Evolutionary conservation across 2,113 vertebrate genomes (phyloP), one percentile per base, ranked within the genome.

Genomic region (Nettapus auritus): DNA sequence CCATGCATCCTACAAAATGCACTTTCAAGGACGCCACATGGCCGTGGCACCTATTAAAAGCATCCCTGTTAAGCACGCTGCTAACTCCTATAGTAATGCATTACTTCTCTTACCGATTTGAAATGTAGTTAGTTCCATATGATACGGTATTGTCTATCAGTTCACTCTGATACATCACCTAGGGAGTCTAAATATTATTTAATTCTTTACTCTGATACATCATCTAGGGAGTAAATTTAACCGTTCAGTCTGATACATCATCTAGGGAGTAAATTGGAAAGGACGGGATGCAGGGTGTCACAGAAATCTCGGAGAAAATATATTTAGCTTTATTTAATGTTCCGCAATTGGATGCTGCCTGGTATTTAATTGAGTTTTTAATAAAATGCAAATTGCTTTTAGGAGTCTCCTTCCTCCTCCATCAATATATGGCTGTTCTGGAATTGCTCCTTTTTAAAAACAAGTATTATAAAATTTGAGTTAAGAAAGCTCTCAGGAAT

Each of bases 51-150:
- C 40, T 25, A 12, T 31, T 42, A 9, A 38, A 22, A n/a, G 48
- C 0, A 1, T 2, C 0, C 46, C 69, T 75, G 13, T 28, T 29
- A 38, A n/a, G 38, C 23, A 18, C 11, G 0, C 17, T 33, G 19
- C 33, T 29, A 40, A 18, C 38, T 38, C 46, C 16, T 53, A 1
- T 26, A 34, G 33, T 22, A 9, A 21, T 17, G 8, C 5, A 5
- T 42, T 36, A 28, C 7, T 26, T 5, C 46, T 3, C 19, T 62
- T 17, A 31, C 22, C 1, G 1, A 8, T 11, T 19, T 29, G n/a
- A 55, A 42, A n/a, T 15, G 57, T 57, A 7, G 3, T 5, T 25
- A 33, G 22, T 14, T 16, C 7, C 25, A 5, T 13, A 1, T 29
- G 25, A 28, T 28, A 13, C 0, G 6, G 12, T 10, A 2, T 26